A percentile compares a stretch with the other conserved stretches of the same genome.
Evolutionary conservation across 2,797 vertebrate genomes (phyloP).

Genomic region (Myotis pilosus): DNA sequence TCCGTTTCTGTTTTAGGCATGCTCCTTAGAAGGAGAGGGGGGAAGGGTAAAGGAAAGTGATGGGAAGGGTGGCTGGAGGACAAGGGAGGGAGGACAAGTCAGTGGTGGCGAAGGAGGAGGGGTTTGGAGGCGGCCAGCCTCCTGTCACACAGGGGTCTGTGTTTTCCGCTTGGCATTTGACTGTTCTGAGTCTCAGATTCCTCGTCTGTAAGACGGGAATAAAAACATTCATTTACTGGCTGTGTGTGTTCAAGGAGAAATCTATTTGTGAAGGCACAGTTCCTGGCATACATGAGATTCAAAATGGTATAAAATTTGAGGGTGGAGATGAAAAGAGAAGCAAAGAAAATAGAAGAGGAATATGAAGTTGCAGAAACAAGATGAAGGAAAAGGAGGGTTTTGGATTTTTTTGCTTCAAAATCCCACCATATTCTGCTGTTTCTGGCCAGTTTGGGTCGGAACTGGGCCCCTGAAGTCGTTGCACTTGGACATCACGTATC

Average conservation of each 20-base stretch:
- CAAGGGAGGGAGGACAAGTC: background rate
- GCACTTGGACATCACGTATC: background rate
- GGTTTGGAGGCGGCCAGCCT: background rate
- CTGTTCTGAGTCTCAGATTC: background rate
- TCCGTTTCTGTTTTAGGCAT: background rate
- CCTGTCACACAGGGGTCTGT: background rate
- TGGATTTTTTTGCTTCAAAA: background rate
- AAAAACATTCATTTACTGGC: background rate
- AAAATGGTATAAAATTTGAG: background rate
- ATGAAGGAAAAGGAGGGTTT: background rate
- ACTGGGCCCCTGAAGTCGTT: background rate
- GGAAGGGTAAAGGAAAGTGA: background rate
- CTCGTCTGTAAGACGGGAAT: background rate
- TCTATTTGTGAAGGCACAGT: background rate
- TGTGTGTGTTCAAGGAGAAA: background rate
- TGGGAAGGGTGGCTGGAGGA: background rate
- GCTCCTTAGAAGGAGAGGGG: background rate
- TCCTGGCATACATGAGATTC: background rate
- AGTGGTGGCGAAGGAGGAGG: background rate
- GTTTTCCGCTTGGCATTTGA: background rate
- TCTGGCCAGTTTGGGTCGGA: background rate
- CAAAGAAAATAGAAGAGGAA: background rate
- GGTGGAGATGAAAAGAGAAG: background rate
- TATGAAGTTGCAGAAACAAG: background rate
- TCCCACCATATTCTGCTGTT: background rate